Evolutionary conservation across 2,888 invertebrate genomes (phyloP).

Genomic region (Pantelozetes paolii): DNA sequence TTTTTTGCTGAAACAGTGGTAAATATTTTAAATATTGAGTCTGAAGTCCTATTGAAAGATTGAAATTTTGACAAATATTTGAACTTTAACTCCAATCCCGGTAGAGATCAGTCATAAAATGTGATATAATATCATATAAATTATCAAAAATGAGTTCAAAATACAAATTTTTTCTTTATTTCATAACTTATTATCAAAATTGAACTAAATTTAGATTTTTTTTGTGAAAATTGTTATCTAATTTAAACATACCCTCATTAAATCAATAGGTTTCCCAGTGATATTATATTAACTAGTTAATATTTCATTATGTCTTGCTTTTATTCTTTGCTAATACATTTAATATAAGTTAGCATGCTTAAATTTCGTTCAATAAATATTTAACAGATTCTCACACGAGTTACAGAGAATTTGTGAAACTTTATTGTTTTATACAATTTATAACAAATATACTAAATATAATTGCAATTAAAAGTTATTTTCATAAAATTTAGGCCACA

Average conservation of each 20-base stretch:
- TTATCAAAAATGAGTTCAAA: neutral
- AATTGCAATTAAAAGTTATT: too few relatives aligned
- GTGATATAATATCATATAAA: neutral
- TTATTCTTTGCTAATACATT: too few relatives aligned
- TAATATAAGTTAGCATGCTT: too few relatives aligned
- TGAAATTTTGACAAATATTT: neutral
- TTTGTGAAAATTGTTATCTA: neutral
- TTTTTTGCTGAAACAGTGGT: neutral
- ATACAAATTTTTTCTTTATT: neutral
- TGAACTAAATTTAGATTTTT: neutral
- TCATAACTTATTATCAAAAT: neutral
- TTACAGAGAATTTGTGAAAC: too few relatives aligned
- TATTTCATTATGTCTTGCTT: too few relatives aligned
- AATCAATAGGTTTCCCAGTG: too few relatives aligned
- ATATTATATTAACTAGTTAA: too few relatives aligned
- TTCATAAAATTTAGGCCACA: too few relatives aligned
- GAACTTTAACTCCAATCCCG: constrained; percentile 16
- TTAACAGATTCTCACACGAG: too few relatives aligned
- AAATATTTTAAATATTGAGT: constrained; percentile 5
- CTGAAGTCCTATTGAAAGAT: neutral
- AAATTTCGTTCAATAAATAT: too few relatives aligned
- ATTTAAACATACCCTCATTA: neutral
- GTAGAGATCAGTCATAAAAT: neutral
- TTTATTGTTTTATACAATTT: too few relatives aligned
- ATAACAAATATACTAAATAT: too few relatives aligned